These are phyloP conservation scores for Nematolebias whitei DNA, from an alignment of 2,113 vertebrate species.

Conservation along the genomic window DNA sequence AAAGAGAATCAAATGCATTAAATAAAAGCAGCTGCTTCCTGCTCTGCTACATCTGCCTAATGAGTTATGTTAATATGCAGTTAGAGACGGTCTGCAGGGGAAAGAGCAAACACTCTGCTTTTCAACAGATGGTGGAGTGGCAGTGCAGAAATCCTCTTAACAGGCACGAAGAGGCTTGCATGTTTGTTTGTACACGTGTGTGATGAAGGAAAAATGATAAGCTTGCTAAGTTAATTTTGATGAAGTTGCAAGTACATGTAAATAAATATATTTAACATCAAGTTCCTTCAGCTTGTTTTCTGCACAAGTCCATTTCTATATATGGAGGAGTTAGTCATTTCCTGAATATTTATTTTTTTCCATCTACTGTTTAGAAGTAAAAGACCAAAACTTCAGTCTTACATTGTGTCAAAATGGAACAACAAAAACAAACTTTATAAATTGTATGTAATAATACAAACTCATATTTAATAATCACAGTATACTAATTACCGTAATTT, in stretches of 20 bases:
- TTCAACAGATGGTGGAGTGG: conserved; percentile 63
- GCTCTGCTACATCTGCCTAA: neutral
- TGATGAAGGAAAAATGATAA: conserved; percentile 6
- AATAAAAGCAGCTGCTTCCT: neutral
- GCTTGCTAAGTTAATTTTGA: conserved; percentile 11
- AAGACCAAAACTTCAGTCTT: too few species aligned
- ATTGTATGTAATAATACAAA: too few species aligned
- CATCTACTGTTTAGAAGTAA: too few species aligned
- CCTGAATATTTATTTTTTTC: neutral
- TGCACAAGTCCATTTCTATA: neutral
- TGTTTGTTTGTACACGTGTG: neutral
- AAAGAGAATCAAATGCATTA: neutral
- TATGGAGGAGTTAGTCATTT: neutral
- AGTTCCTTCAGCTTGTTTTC: neutral
- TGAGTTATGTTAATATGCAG: neutral
- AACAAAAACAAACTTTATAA: too few species aligned
- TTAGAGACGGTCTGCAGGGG: neutral
- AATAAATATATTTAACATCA: neutral
- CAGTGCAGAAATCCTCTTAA: conserved; percentile 65
- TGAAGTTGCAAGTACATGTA: neutral
- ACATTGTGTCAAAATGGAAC: too few species aligned
- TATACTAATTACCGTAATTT: too few species aligned
- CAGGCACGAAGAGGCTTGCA: conserved; percentile 5
- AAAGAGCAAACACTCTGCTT: conserved; percentile 36
- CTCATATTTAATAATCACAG: too few species aligned